A percentile compares a stretch with the other conserved stretches of the same genome.
These are phyloP conservation scores for Habroteleia sp. DNA, from an alignment of 2,888 invertebrate species.

Conservation along the genomic window DNA sequence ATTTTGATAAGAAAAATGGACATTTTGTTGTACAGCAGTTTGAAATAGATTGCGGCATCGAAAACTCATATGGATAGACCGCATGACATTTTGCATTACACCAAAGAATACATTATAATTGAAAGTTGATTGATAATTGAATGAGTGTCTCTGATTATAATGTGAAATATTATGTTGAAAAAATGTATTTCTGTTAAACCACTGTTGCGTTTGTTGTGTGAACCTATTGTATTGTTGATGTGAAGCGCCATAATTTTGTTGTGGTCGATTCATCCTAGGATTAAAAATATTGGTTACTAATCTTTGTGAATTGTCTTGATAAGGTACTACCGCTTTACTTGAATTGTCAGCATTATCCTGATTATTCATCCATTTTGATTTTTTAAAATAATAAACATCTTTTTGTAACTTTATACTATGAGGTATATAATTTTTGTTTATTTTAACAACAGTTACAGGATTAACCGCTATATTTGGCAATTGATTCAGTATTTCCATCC, in stretches of 20 bases:
- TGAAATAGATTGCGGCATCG: conserved; percentile 46
- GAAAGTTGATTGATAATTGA: conserved; percentile 32
- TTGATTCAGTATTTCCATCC: conserved; percentile 76
- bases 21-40: conserved; percentile 37
- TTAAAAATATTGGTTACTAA: conserved; percentile 24
- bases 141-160: conserved; percentile 61
- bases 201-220: conserved; percentile 44
- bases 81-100: conserved; percentile 56
- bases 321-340: conserved; percentile 28
- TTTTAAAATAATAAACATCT: conserved; percentile 70
- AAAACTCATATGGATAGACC: conserved; percentile 35
- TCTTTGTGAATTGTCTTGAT: conserved; percentile 18
- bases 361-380: conserved; percentile 58
- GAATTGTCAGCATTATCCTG: conserved; percentile 10
- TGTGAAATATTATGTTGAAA: conserved; percentile 64
- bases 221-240: conserved; percentile 19
- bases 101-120: conserved; percentile 45
- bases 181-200: conserved; percentile 53
- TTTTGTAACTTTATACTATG: conserved; percentile 70
- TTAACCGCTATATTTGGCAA: conserved; percentile 74
- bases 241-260: conserved; percentile 10
- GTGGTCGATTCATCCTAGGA: conserved; percentile 9
- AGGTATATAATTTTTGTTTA: conserved; percentile 73
- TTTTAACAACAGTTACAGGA: conserved; percentile 65
- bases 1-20: conserved; percentile 53